Base-by-base conservation (phyloP, 2,113 vertebrate genomes). In the Peromyscus polionotus region DNA sequence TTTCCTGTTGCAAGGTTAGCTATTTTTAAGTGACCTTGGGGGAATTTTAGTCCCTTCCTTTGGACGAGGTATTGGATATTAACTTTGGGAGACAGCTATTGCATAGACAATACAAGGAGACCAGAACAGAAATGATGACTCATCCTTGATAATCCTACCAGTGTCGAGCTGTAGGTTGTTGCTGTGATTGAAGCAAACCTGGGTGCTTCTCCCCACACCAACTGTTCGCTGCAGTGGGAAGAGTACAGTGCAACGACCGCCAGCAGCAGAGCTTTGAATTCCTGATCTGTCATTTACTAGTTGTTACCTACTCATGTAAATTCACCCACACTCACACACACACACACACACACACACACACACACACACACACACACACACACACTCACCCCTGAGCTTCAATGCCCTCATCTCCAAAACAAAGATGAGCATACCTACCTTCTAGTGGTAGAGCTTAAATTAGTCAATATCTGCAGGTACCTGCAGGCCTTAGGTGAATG, bases 361-460 rank as follows among this genome's bases (percentile, higher is more conserved):
- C 42, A 77, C 75, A 76, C 75, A 77, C 75, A 77, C 45, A 51
- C 45, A 77, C 45, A 51, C 76, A 57, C 17, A 36, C 48, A 20
- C 77, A 20, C 48, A 51, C 8, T n/a, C 33, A 57, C 51, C 9
- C 3, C 8, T 16, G 54, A 63, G 14, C n/a, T 19, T 80, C 54
- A n/a, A 17, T 92, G 54, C 88, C 28, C 54, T 81, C 81, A 22
- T 83, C 76, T 96, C n/a, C 88, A 81, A 94, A 94, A 81, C 48
- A 48, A 22, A 72, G 28, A 13, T 67, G 48, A 45, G 28, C n/a
- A 75, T 20, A 59, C 8, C 48, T 61, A 90, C n/a, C 65, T 22
- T 39, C 7, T 17, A 63, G 33, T 42, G 48, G 51, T 68, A 45
- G 33, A 45, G 57, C 72, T 68, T 67, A 87, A 39, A 61, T 63